These are phyloP conservation scores for Zosterops japonicus DNA, from an alignment of 2,113 vertebrate species.

Conservation along the genomic window DNA sequence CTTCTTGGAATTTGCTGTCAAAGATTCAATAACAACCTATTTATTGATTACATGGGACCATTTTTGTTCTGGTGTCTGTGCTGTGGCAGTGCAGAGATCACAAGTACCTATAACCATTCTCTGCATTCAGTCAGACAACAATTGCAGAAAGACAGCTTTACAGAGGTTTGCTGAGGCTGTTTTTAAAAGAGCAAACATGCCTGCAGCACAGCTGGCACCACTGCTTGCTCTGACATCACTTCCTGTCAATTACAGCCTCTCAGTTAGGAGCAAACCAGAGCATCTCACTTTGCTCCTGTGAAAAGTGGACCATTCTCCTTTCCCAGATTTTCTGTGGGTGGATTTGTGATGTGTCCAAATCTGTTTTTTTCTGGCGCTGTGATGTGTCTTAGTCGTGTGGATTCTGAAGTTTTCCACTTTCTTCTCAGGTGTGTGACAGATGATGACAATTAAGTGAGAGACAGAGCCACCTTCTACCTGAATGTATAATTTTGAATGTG, in stretches of 20 bases:
- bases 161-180: neutral
- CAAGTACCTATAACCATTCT: neutral
- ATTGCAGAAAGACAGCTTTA: slow-evolving; percentile 14
- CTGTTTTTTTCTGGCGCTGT: neutral
- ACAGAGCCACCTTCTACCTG: slow-evolving; percentile 82
- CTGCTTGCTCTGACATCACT: slow-evolving; percentile 8
- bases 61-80: slow-evolving; percentile 15
- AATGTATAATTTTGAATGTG: neutral
- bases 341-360: neutral
- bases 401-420: neutral
- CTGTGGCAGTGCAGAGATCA: neutral
- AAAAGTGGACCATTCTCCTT: slow-evolving; percentile 16
- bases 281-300: neutral
- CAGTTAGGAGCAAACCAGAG: neutral
- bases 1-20: neutral
- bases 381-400: neutral
- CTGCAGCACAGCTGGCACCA: slow-evolving; percentile 13
- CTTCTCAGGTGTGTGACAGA: slow-evolving; percentile 81
- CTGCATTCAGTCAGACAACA: slow-evolving; percentile 24
- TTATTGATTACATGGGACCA: neutral
- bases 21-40: neutral
- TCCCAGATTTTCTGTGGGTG: slow-evolving; percentile 29
- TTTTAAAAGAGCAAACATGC: neutral
- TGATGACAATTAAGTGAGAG: slow-evolving; percentile 82
- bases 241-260: slow-evolving; percentile 2